Evolutionary conservation across 2,113 vertebrate species (phyloP).

Genomic region (Cettia cetti): DNA sequence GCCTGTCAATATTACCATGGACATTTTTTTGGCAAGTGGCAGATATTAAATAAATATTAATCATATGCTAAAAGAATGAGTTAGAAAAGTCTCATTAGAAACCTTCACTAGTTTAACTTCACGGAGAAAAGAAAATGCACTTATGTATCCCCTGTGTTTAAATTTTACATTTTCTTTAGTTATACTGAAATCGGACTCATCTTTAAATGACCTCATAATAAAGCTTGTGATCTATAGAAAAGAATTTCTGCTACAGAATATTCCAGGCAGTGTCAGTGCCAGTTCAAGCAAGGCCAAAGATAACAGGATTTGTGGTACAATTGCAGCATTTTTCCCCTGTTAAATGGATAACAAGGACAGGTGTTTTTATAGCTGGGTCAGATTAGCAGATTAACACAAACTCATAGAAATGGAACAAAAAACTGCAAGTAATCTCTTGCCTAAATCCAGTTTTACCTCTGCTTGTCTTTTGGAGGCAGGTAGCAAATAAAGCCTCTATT

Average conservation of each 20-base stretch:
- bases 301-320: background rate
- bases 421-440: background rate
- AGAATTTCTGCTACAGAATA: background rate
- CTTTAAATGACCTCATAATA: background rate
- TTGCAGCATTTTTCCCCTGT: background rate
- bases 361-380: background rate
- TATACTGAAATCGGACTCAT: background rate
- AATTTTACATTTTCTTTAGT: background rate
- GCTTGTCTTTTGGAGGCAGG: background rate
- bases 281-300: background rate
- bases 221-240: background rate
- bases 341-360: background rate
- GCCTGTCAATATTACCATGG: background rate
- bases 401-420: background rate
- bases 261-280: background rate
- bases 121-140: background rate
- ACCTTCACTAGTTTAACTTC: background rate
- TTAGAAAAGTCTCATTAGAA: background rate
- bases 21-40: background rate
- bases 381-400: slow-evolving; percentile 18
- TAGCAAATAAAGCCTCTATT: background rate
- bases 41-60: background rate
- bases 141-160: background rate
- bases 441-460: background rate
- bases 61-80: background rate